Evolutionary conservation across 2,797 vertebrate species (phyloP).

Genomic region (Streptopelia turtur): DNA sequence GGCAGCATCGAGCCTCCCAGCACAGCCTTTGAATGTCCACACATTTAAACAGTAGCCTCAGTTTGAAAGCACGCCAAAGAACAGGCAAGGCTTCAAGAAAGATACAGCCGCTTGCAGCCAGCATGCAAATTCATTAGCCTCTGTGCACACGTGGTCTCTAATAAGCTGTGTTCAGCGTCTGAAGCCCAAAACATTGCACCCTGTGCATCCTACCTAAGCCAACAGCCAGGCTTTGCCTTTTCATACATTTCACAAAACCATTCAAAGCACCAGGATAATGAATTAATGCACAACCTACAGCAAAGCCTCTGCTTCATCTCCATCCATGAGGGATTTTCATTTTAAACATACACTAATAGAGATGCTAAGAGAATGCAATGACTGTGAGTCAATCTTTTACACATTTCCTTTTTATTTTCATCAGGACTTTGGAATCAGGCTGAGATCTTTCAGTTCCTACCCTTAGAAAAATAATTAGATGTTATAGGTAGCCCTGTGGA

Average conservation of each 20-base stretch:
- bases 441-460: constrained; percentile 18
- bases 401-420: constrained; percentile 33
- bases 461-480: constrained; percentile 53
- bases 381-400: not conserved
- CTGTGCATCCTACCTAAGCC: not conserved
- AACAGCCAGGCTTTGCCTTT: constrained; percentile 9
- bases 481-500: constrained; percentile 25
- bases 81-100: constrained; percentile 13
- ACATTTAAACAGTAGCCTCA: constrained; percentile 57
- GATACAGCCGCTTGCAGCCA: not conserved
- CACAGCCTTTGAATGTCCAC: constrained; percentile 54
- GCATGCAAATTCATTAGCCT: constrained; percentile 37
- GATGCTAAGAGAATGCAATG: constrained; percentile 15
- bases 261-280: not conserved
- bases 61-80: constrained; percentile 48
- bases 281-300: not conserved
- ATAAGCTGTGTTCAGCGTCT: not conserved
- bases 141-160: constrained; percentile 33
- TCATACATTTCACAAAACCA: not conserved
- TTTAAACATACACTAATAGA: constrained; percentile 18
- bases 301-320: not conserved
- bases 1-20: constrained; percentile 36
- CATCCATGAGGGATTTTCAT: not conserved
- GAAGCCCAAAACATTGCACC: not conserved
- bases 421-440: not conserved